A percentile compares a stretch with the other conserved stretches of the same genome.
Evolutionary conservation across 2,888 invertebrate genomes (phyloP).

Genomic region (Phyllotreta striolata): DNA sequence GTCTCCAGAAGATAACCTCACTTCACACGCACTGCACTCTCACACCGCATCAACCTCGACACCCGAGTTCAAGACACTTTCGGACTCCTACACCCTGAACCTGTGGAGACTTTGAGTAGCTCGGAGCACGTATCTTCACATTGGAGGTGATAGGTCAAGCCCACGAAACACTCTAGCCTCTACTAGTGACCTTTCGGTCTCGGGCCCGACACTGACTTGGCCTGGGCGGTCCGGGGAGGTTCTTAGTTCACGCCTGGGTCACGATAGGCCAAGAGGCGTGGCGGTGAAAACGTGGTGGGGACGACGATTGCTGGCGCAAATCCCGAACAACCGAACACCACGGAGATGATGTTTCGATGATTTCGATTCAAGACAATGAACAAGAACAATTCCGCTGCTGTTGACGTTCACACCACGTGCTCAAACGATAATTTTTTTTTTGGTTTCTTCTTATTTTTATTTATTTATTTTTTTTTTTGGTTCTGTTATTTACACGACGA

Average conservation of each 20-base stretch:
- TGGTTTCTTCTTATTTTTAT: constrained; percentile 27
- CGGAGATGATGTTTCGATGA: too few species aligned
- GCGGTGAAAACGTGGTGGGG: constrained; percentile 39
- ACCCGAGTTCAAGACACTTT: constrained; percentile 47
- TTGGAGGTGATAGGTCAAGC: constrained; percentile 63
- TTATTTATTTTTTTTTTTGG: too few species aligned
- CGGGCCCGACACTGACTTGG: constrained; percentile 63
- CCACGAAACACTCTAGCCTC: constrained; percentile 63
- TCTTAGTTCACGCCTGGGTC: constrained; percentile 62
- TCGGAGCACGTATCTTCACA: constrained; percentile 53
- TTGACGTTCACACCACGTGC: constrained; percentile 36
- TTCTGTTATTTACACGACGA: constrained; percentile 14
- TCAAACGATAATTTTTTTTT: constrained; percentile 24
- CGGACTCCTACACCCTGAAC: constrained; percentile 49
- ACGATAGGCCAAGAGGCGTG: constrained; percentile 63
- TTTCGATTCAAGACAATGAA: constrained; percentile 25
- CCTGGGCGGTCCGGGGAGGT: constrained; percentile 63
- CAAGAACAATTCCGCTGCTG: constrained; percentile 33
- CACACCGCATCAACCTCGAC: constrained; percentile 48
- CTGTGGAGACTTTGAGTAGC: constrained; percentile 47
- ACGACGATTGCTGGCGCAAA: constrained; percentile 46
- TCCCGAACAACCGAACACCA: constrained; percentile 4
- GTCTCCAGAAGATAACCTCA: constrained; percentile 44
- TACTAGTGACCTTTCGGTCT: constrained; percentile 64
- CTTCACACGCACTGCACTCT: constrained; percentile 51